Evolutionary conservation across 2,797 vertebrate species (phyloP), one percentile per base, ranked within the genome.

Genomic region (Numenius phaeopus): DNA sequence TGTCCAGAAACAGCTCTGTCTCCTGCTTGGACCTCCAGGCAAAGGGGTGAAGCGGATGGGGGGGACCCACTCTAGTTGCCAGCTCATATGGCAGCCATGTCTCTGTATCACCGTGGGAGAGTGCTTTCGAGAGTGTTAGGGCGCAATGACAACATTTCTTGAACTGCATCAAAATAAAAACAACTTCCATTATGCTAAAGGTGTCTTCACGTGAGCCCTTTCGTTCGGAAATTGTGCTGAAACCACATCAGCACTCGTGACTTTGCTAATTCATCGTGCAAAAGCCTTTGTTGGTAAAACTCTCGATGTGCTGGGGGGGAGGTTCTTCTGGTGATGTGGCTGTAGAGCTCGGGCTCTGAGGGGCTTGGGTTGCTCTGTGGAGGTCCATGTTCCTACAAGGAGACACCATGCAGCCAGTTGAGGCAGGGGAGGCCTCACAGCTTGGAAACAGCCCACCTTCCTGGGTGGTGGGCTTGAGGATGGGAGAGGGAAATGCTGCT

Each of bases 21-120:
- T 54, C 34, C 14, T 55, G 18, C 24, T 49, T 66, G 46, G 27
- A 27, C 19, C 42, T 57, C 15, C 40, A 21, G 65, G 47, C 59
- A 40, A 52, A 71, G 32, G 52, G 57, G 6, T 29, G 46, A 42
- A 59, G 40, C 1, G 1, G 24, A 13, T 50, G 37, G 2, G 29
- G 32, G 39, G 11, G 17, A 49, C 47, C 30, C 0, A 2, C 19
- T 59, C 11, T 10, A 11, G 16, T 37, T 46, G 58, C 34, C 20
- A 16, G 30, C 58, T 77, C 23, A n/a, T 5, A 1, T 16, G 52
- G 9, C 52, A 54, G 52, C 52, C 7, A 5, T 0, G 0, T 22
- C 37, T 26, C 34, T 58, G 42, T 46, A 18, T 66, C 24, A 8
- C 11, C 5, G 24, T 34, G 20, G 57, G 39, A 57, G 17, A 44